Evolutionary conservation across 2,113 vertebrate species (phyloP), one percentile per base, ranked within the genome.

Genomic region (Xiphias gladius): DNA sequence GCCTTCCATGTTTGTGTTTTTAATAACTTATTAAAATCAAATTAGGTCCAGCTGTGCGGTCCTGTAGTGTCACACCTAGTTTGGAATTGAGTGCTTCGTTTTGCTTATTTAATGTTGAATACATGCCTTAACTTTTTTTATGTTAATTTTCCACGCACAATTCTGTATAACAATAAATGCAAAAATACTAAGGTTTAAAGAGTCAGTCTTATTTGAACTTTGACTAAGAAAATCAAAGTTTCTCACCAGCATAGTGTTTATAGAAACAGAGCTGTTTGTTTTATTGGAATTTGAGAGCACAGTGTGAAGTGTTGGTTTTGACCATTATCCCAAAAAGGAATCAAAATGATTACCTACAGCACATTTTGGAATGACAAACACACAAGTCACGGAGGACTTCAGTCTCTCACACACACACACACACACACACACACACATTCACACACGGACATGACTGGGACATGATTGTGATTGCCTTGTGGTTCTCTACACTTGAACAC

Each of bases 251-350:
- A 62, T 65, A 17, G 50, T 48, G 72, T 73, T 70, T 92, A 67
- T 92, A 94, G 88, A 95, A 93, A 95, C 89, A 85, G 91, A 92
- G 89, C 89, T 66, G 89, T 95, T 94, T 87, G 90, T 94, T 96
- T 95, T 95, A 94, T 95, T 95, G 82, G 85, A 86, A 83, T 89
- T 89, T 74, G 92, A 94, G 92, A 92, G 92, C 92, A 95, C 92
- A 95, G 90, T 92, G 93, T 92, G 90, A 94, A 86, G 90, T 88
- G 91, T 92, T 87, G 88, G 84, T 83, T 88, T 83, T 87, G 85
- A 90, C 86, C 76, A 79, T 83, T 91, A 87, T 90, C 86, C 91
- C 82, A 87, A 94, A 93, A 82, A 82, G 79, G 79, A 92, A 87
- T 74, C 24, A 43, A 79, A 84, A 91, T 84, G 89, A 86, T 80